Evolutionary conservation across 2,113 vertebrate species (phyloP), one percentile per base, ranked within the genome.

Genomic region (Lepisosteus osseus): DNA sequence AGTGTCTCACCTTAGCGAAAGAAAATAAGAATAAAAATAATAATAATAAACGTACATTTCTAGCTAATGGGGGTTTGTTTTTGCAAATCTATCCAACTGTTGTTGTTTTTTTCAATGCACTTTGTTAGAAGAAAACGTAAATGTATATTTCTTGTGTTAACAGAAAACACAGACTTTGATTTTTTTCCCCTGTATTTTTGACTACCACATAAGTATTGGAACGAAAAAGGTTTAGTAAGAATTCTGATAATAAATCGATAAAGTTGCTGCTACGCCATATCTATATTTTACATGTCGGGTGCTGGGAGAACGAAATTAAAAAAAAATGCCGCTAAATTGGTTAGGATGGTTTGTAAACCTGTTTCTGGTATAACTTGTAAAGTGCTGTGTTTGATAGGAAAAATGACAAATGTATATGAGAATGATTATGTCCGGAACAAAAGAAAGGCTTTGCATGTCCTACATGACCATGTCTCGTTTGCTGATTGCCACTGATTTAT

Each of bases 1-100:
- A 98, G 97, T 73, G 90, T 88, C 12, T 98, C 96, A 79, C 97
- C 97, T 0, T 96, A 91, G 75, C 63, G 17, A 12, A 64, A 9
- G 6, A 6, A 11, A 6, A 51, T 3, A 55, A 40, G 40, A 12
- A 59, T 40, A n/a, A n/a, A n/a, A 61, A 15, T 55, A 69, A 61
- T 59, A 67, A 51, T 51, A 41, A 56, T 42, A 67, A 29, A 82
- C 29, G 29, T 76, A 76, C 75, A 71, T 76, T 77, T 67, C 57
- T 76, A 80, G 81, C 77, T 56, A 78, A 79, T 71, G 82, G 80
- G 82, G 86, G 83, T 86, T 84, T 86, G 77, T 67, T 82, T 79
- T 59, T 73, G 64, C 59, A 76, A 66, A 85, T 82, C 78, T 77
- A 63, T 61, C 61, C 76, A 81, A 82, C 75, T 71, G 76, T 73